Evolutionary conservation across 1,140 invertebrate species (phyloP).

Genomic region (Drosophila sproati): DNA sequence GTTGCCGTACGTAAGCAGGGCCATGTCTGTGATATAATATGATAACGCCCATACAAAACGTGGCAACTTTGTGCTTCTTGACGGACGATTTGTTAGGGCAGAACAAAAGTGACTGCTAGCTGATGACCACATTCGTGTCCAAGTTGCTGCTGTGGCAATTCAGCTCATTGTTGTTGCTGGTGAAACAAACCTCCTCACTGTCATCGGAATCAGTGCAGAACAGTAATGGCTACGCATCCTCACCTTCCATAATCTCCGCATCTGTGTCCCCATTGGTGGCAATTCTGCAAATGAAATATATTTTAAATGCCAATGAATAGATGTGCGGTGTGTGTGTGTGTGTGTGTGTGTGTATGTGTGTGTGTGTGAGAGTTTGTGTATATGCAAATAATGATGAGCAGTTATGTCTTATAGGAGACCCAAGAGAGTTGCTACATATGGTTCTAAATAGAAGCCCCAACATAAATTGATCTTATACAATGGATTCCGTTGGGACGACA

Average conservation of each 20-base stretch:
- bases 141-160: slow-evolving; percentile 66
- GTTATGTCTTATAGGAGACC: not conserved
- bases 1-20: slow-evolving; percentile 2
- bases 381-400: slow-evolving; percentile 1
- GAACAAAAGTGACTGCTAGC: slow-evolving; percentile 67
- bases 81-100: slow-evolving; percentile 44
- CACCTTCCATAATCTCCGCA: slow-evolving; percentile 67
- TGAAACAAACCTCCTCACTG: slow-evolving; percentile 73
- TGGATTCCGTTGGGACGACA: no score
- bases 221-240: slow-evolving; percentile 84
- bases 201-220: slow-evolving; percentile 78
- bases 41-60: not conserved
- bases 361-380: not conserved
- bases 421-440: not conserved
- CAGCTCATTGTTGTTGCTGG: slow-evolving; percentile 69
- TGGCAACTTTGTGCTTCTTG: slow-evolving; percentile 42
- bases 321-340: not conserved
- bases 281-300: slow-evolving; percentile 62
- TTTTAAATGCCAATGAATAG: slow-evolving; percentile 35
- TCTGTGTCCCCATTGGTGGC: slow-evolving; percentile 65
- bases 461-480: not conserved
- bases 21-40: slow-evolving; percentile 16
- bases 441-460: not conserved
- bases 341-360: not conserved
- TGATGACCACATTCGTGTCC: slow-evolving; percentile 63